Base-by-base conservation (phyloP, 2,797 vertebrate genomes). In the Petrocephalus schoutedeni region DNA sequence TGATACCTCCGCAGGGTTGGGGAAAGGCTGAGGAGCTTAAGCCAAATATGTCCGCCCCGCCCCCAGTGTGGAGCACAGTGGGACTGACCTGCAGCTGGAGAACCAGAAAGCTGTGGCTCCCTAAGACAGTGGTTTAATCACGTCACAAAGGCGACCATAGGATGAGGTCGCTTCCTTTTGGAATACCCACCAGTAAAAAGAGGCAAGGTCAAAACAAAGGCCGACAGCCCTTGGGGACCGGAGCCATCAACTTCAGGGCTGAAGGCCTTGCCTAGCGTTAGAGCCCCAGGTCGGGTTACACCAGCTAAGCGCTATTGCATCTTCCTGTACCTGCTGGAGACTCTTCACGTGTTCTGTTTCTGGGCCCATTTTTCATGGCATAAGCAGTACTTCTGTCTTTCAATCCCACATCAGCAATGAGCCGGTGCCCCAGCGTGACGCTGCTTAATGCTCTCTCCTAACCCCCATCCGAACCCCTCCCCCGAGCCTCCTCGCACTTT, bases 401-500 rank as follows among this genome's bases (percentile, higher is more conserved):
- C 16, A 45, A 45, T 45, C 36, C 41, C 36, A n/a, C 5, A 45
- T 36, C 36, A 45, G 36, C 71, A 77, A 77, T 77, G 36, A 77
- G 36, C 36, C 16, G 36, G 19, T 19, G 36, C 32, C 32, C 71
- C 19, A 16, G 36, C 14, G 16, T 77, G 71, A 77, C 41, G 19
- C 16, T 9, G 71, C 36, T 19, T 77, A 77, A 77, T 8, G 12
- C 28, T 6, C 49, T 71, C 59, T 85, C 87, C 86, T 64, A 80
- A 88, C 51, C 58, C 58, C 87, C n/a, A 1, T 16, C 23, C 59
- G 58, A 36, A 36, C 10, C 64, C 28, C 54, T 71, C 28, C 87
- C 87, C 86, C 86, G 36, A 41, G 19, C 61, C 16, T 41, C 85
- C 56, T 80, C 4, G 49, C 87, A 88, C 71, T 19, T 19, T 88